phyloP scores from a whole-genome alignment of 2,113 vertebrate genomes.

The Meleagris gallopavo region DNA sequence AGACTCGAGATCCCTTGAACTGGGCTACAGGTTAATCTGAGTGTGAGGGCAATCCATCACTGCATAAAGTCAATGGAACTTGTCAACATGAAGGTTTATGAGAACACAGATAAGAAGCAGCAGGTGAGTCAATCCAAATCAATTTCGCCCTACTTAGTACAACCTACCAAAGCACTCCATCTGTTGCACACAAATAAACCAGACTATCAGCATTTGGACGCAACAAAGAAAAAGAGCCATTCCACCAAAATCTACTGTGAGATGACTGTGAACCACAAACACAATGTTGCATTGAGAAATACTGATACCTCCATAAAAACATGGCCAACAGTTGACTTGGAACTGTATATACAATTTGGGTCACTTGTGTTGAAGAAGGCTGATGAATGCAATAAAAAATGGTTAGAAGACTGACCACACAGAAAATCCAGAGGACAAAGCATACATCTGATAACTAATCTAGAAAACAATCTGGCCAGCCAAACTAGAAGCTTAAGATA shows the following conservation, averaged over 20 bases:
- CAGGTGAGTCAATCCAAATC: not conserved
- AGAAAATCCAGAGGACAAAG: not conserved
- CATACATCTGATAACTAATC: not conserved
- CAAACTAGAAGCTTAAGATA: not conserved
- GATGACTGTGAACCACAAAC: not conserved
- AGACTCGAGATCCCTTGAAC: not conserved
- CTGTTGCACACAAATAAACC: not conserved
- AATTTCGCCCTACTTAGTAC: not conserved
- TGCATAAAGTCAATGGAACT: not conserved
- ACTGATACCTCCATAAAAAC: not conserved
- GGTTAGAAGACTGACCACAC: not conserved
- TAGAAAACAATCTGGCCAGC: not conserved
- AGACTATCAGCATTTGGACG: not conserved
- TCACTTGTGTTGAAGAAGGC: not conserved
- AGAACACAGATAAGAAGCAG: not conserved
- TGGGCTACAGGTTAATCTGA: not conserved
- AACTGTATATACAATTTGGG: not conserved
- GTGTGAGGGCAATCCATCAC: not conserved
- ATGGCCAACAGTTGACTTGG: not conserved
- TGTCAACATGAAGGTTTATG: not conserved
- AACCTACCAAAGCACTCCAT: not conserved
- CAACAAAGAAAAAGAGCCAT: not conserved
- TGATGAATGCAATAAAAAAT: not conserved
- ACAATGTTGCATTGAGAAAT: accelerated
- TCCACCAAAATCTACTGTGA: not conserved